Evolutionary conservation across 2,888 invertebrate species (phyloP).

Genomic region (Drosophila borealis): DNA sequence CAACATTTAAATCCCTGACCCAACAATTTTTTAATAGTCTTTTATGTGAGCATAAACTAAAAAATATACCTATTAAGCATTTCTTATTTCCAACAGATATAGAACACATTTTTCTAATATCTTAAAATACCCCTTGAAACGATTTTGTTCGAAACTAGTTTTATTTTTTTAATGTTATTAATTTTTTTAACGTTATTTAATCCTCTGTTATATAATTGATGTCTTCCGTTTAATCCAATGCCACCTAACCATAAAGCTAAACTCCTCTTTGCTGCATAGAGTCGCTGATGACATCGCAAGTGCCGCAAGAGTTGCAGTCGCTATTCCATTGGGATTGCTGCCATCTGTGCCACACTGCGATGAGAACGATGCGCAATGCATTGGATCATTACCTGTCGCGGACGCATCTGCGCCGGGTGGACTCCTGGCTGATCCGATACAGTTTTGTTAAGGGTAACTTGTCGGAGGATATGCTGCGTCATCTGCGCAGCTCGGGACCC

Average conservation of each 20-base stretch:
- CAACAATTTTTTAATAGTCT: too few species aligned
- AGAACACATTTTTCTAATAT: too few species aligned
- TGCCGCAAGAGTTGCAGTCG: constrained; percentile 48
- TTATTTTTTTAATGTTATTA: too few species aligned
- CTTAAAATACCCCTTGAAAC: too few species aligned
- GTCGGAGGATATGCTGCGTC: constrained; percentile 37
- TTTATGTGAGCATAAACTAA: too few species aligned
- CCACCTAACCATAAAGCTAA: too few species aligned
- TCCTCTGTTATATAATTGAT: too few species aligned
- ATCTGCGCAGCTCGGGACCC: constrained; percentile 42
- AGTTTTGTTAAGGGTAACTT: constrained; percentile 24
- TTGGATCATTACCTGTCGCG: constrained; percentile 64
- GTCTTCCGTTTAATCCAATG: neutral
- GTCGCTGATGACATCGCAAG: constrained; percentile 4
- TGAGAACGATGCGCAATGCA: constrained; percentile 60
- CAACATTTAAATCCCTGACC: too few species aligned
- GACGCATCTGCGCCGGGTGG: constrained; percentile 58
- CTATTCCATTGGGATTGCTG: constrained; percentile 67
- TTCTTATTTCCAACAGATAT: too few species aligned
- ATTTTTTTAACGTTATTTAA: too few species aligned
- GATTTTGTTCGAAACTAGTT: too few species aligned
- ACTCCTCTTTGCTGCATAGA: constrained; percentile 7
- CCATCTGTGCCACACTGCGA: constrained; percentile 50
- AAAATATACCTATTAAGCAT: too few species aligned
- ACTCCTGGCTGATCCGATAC: constrained; percentile 55